Conservation (phyloP, 2,797 vertebrate genomes). For the Lophius americanus region DNA sequence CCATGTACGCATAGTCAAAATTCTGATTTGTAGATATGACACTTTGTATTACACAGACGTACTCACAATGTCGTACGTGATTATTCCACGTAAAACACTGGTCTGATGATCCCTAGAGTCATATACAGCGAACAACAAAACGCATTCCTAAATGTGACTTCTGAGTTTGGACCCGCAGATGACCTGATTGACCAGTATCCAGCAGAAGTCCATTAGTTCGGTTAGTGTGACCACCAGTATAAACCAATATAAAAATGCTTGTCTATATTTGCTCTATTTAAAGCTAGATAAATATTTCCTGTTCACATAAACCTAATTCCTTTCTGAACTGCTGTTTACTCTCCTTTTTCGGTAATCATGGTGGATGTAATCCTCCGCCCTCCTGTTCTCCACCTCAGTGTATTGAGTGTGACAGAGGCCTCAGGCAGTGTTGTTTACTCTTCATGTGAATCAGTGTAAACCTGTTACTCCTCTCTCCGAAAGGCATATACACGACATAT, state of each 20-base stretch:
- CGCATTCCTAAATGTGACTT: too few species aligned
- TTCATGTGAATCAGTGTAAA: not conserved
- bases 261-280: not conserved
- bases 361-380: slow-evolving; percentile 11
- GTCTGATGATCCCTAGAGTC: too few species aligned
- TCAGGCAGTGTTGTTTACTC: not conserved
- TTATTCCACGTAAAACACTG: too few species aligned
- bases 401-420: not conserved
- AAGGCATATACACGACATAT: not conserved
- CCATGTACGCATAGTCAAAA: too few species aligned
- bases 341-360: slow-evolving; percentile 6
- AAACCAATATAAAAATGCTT: not conserved
- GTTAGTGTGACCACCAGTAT: too few species aligned
- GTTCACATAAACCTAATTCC: slow-evolving; percentile 1
- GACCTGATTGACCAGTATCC: not conserved
- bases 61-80: too few species aligned
- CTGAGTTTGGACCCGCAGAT: not conserved
- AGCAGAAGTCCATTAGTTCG: not conserved
- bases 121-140: too few species aligned
- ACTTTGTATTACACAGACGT: too few species aligned
- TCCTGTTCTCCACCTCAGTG: slow-evolving; percentile 2
- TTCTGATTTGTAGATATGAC: too few species aligned
- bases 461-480: not conserved
- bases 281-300: not conserved
- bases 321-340: slow-evolving; percentile 5